These are phyloP conservation scores for Muscicapa comitata DNA, from an alignment of 2,797 vertebrate genomes.

Conservation along the genomic window DNA sequence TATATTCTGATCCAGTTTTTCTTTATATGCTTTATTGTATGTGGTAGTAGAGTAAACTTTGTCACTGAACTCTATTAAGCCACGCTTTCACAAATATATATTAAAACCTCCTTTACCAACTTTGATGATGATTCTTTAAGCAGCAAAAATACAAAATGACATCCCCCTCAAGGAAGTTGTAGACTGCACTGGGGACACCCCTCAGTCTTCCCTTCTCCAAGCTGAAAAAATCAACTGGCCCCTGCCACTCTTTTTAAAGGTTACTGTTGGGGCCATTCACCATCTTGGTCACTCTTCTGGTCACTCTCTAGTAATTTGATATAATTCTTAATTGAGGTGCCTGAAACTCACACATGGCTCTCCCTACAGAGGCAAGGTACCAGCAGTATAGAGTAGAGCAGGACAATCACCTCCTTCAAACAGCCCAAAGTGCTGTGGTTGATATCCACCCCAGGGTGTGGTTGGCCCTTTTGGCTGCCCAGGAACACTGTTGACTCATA, in stretches of 20 bases:
- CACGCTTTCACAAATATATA: fast-evolving
- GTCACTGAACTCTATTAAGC: not conserved
- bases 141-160: not conserved
- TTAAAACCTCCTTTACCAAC: not conserved
- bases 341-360: not conserved
- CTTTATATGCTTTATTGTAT: not conserved
- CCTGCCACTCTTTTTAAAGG: not conserved
- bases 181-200: not conserved
- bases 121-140: not conserved
- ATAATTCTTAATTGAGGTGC: not conserved
- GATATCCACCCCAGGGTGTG: not conserved
- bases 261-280: not conserved
- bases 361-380: fast-evolving
- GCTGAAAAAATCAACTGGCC: not conserved
- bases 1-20: not conserved
- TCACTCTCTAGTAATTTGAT: not conserved
- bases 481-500: not conserved
- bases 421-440: not conserved
- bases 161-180: not conserved
- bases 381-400: not conserved
- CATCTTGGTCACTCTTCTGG: not conserved
- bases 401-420: not conserved
- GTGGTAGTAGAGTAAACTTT: not conserved
- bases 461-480: not conserved
- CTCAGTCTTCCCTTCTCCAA: not conserved